These are phyloP conservation scores for Tipula vernalis DNA, from an alignment of 2,888 invertebrate species.

Conservation along the genomic window DNA sequence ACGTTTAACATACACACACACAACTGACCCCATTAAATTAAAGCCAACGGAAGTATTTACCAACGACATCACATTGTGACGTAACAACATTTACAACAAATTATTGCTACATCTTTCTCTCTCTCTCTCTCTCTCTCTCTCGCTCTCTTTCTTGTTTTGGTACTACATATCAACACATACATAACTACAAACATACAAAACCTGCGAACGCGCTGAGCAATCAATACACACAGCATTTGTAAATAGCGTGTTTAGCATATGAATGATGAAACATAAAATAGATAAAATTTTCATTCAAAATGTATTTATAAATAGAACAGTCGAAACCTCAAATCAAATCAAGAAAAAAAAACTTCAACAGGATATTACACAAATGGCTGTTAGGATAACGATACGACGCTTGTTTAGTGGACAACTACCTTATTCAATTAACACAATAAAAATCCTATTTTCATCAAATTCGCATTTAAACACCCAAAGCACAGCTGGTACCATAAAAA, in stretches of 20 bases:
- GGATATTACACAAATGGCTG: too few species aligned
- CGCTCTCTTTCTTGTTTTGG: too few species aligned
- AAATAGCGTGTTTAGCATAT: not conserved
- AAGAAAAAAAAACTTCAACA: too few species aligned
- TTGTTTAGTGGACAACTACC: too few species aligned
- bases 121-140: too few species aligned
- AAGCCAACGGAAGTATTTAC: not conserved
- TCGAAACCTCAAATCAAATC: not conserved
- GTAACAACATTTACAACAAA: not conserved
- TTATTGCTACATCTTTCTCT: not conserved
- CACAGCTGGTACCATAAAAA: not conserved
- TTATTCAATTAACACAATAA: not conserved
- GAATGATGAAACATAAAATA: not conserved
- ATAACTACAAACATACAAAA: not conserved
- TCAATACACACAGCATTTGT: not conserved
- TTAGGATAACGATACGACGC: too few species aligned
- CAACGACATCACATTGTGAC: not conserved
- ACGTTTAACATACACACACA: slow-evolving; percentile 9
- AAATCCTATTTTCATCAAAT: not conserved
- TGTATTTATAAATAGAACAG: not conserved
- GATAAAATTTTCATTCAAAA: not conserved
- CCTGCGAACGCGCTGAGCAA: not conserved
- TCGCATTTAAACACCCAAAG: not conserved
- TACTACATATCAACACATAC: not conserved
- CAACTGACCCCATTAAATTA: not conserved